Evolutionary conservation across 2,888 invertebrate species (phyloP).

Genomic region (Acrobeloides nanus): DNA sequence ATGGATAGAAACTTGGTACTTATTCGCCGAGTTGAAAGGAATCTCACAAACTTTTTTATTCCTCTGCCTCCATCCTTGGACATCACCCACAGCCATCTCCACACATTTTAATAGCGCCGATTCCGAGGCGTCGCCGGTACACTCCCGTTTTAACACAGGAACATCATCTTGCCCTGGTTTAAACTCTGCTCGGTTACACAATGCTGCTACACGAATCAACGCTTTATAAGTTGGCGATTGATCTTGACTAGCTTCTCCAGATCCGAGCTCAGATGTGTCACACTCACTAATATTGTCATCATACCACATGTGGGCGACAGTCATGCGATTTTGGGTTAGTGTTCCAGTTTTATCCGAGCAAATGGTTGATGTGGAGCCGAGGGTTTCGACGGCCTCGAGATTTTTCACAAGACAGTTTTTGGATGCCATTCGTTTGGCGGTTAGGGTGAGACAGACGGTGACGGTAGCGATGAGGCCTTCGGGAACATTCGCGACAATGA

Average conservation of each 20-base stretch:
- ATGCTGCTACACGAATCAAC: constrained; percentile 82
- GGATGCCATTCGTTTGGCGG: constrained; percentile 96
- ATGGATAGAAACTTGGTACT: constrained; percentile 78
- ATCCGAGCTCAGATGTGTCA: constrained; percentile 69
- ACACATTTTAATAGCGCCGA: constrained; percentile 69
- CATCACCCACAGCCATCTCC: constrained; percentile 62
- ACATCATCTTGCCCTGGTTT: constrained; percentile 69
- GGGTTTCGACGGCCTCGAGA: constrained; percentile 70
- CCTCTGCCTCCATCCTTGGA: constrained; percentile 57
- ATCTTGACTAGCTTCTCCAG: background rate
- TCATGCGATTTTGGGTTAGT: constrained; percentile 54
- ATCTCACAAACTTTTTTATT: constrained; percentile 64
- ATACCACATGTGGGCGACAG: constrained; percentile 30
- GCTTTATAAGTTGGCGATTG: constrained; percentile 55
- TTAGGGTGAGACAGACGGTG: constrained; percentile 90
- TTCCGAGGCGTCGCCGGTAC: constrained; percentile 68
- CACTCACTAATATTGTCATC: constrained; percentile 97
- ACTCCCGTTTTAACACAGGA: constrained; percentile 57
- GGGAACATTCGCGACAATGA: constrained; percentile 98
- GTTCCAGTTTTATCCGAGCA: constrained; percentile 60
- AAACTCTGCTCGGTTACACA: constrained; percentile 98
- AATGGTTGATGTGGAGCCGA: constrained; percentile 72
- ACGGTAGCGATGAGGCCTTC: constrained; percentile 92
- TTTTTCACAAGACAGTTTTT: constrained; percentile 74
- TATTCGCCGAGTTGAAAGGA: constrained; percentile 65